Percentiles rank a stretch among this genome's conserved stretches.
Conservation (phyloP, 2,797 vertebrate species). For the Mico argentatus region DNA sequence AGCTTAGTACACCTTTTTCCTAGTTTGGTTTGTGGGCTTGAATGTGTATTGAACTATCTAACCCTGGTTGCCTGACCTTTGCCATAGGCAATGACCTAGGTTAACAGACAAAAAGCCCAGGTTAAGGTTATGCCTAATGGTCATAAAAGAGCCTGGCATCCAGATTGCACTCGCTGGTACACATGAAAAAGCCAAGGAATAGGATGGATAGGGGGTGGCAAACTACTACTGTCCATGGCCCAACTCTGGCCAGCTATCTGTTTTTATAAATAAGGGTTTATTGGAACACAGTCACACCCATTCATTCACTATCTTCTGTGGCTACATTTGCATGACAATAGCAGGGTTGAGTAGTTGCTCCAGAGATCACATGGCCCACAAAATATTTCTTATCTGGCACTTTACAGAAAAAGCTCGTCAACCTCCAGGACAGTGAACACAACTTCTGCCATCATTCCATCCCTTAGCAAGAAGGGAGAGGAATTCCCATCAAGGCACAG, state of each 20-base stretch:
- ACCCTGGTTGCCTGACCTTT: background rate
- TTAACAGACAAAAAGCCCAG: background rate
- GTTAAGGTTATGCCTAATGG: background rate
- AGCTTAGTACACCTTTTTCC: background rate
- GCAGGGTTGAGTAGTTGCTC: background rate
- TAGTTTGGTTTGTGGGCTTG: background rate
- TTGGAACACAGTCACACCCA: background rate
- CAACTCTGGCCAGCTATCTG: background rate
- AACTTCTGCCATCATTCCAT: background rate
- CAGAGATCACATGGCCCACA: background rate
- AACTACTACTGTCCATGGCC: background rate
- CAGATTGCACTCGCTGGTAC: background rate
- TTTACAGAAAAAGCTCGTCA: background rate
- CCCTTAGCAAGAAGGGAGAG: background rate
- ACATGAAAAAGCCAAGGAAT: background rate
- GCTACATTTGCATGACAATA: background rate
- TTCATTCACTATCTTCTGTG: background rate
- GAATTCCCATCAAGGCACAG: background rate
- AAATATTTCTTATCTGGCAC: background rate
- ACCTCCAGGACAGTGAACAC: background rate
- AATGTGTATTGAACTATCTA: background rate
- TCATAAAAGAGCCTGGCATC: background rate
- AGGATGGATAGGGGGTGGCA: background rate
- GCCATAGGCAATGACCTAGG: background rate
- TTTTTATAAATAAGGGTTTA: constrained; percentile 15